Percentiles rank a stretch among this genome's conserved stretches.
These are phyloP conservation scores for Zoanthus gigantus DNA, from an alignment of 92 coral and sea anemone genomes.

Conservation along the genomic window DNA sequence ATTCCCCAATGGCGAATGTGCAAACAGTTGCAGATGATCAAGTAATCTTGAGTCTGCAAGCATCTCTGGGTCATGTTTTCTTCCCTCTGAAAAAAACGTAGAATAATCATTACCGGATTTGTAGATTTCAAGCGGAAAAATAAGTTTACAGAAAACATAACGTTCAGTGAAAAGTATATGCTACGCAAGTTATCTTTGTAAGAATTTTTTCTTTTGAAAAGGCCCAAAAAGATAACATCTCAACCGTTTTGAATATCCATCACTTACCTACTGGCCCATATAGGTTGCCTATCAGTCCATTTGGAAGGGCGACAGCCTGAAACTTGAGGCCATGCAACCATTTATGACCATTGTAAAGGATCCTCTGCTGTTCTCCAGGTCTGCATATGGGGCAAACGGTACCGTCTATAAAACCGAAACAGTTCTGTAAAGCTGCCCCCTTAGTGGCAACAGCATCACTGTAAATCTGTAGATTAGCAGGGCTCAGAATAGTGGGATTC, in stretches of 20 bases:
- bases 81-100: neutral
- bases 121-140: neutral
- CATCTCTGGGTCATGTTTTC: neutral
- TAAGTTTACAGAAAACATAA: neutral
- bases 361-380: neutral
- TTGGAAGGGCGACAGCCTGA: slow-evolving; percentile 3
- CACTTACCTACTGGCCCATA: neutral
- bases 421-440: neutral
- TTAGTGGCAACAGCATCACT: neutral
- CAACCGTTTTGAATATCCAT: neutral
- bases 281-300: slow-evolving; percentile 8
- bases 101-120: neutral
- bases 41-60: neutral
- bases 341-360: neutral
- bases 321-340: neutral
- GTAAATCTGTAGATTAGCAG: too few relatives aligned
- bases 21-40: neutral
- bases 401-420: neutral
- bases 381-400: neutral
- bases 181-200: neutral
- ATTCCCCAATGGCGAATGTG: neutral
- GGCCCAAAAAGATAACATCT: neutral
- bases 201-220: neutral
- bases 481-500: too few relatives aligned
- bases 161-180: neutral